phyloP scores from a whole-genome alignment of 2,888 invertebrate genomes.

The Scaptomyza flava region DNA sequence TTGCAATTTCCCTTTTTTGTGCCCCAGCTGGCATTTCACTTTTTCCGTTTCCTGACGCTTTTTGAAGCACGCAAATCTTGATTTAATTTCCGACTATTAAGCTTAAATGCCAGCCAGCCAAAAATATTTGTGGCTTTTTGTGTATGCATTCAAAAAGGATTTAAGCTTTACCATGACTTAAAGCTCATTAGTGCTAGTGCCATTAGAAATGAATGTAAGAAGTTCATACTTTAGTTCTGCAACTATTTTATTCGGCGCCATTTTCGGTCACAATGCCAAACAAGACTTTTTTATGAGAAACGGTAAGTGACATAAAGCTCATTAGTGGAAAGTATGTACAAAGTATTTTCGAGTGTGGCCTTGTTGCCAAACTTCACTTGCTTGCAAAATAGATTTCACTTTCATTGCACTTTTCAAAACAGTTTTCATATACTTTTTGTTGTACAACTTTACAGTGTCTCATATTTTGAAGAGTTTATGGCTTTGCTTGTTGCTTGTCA shows the following conservation, averaged over 20 bases:
- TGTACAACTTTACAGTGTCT: neutral
- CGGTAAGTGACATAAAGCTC: constrained; percentile 15
- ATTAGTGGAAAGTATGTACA: constrained; percentile 9
- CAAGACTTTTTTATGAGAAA: neutral
- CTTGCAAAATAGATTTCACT: neutral
- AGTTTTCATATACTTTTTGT: neutral
- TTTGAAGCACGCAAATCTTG: constrained; percentile 64
- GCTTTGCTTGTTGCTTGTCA: constrained; percentile 2
- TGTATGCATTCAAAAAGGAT: constrained; percentile 11
- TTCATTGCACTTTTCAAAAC: neutral
- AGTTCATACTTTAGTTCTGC: neutral
- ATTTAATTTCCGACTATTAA: constrained; percentile 74
- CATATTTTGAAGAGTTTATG: constrained; percentile 5
- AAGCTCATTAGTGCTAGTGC: constrained; percentile 20
- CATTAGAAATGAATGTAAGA: neutral
- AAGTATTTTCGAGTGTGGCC: neutral
- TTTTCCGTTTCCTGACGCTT: constrained; percentile 40
- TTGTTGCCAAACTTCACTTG: constrained; percentile 5
- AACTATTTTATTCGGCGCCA: constrained; percentile 5
- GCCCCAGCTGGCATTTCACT: constrained; percentile 26
- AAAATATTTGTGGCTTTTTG: constrained; percentile 60
- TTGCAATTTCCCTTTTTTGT: constrained; percentile 45
- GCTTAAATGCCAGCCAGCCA: constrained; percentile 45
- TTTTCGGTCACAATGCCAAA: constrained; percentile 5
- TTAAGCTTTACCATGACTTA: constrained; percentile 21